Base-by-base conservation (phyloP, 1,140 invertebrate genomes). In the Anagrus nilaparvatae region DNA sequence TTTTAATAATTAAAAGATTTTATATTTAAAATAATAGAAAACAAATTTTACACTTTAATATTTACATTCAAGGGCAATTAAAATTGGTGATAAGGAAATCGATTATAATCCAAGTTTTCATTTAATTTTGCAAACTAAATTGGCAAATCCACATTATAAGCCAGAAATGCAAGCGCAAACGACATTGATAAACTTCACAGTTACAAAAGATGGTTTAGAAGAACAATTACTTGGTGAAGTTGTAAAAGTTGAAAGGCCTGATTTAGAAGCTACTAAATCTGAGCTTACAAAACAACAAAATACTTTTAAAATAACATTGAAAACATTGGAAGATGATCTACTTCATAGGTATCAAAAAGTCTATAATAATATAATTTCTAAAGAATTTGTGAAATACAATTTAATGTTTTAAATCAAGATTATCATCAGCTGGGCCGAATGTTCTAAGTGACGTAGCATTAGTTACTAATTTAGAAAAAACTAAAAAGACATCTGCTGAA, bases 131-230 rank as follows among this genome's bases (percentile, higher is more conserved):
- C 92, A 96, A 58, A 96, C 92, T 1, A 96, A 96, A 69, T 59
- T 96, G 29, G 89, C 85, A 1, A 96, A 95, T 70, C 92, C 91
- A 5, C 91, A 95, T 65, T 97, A 95, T 57, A 91, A 93, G 58
- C 91, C 91, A 1, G 92, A 97, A 69, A 88, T 96, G 77, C 92
- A 97, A 65, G 92, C 92, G 1, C 91, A 96, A 65, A 88, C 87
- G 13, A 95, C 91, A 3, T 69, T 96, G 4, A 94, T 96, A 37
- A 94, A 95, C 61, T 96, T 95, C 56, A 94, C 91, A 20, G 92
- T 97, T 0, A 97, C 92, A 0, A 77, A 78, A 51, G 87, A 92
- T 63, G 89, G 87, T 31, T 69, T 97, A 5, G 92, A 97, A 64
- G 92, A 96, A 60, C 92, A 97, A 63, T 60, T 97, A 5, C 67